A percentile compares a stretch with the other conserved stretches of the same genome.
Conservation (phyloP, 2,113 vertebrate genomes). For the Pogonocichla stellata region DNA sequence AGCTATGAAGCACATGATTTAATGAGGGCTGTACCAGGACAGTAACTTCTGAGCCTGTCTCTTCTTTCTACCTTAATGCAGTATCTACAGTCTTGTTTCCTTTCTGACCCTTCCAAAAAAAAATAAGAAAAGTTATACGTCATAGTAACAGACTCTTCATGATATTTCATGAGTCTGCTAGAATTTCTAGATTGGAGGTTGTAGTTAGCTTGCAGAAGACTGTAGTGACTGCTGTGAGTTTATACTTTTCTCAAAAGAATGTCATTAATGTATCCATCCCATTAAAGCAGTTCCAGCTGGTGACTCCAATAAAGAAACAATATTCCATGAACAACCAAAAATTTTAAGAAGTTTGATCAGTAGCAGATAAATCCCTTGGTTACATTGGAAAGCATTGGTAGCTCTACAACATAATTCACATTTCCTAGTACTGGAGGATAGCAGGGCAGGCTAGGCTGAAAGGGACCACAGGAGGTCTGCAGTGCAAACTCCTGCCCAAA, state of each 20-base stretch:
- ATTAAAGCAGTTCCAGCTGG: background rate
- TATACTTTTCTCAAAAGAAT: background rate
- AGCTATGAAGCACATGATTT: background rate
- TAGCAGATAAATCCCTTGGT: background rate
- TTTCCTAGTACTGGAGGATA: background rate
- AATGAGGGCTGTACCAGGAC: background rate
- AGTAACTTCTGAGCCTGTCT: background rate
- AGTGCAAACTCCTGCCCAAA: background rate
- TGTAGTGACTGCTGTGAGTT: background rate
- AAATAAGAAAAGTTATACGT: background rate
- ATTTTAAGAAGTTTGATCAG: fast-evolving
- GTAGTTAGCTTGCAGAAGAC: background rate
- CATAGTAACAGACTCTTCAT: background rate
- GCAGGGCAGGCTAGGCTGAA: background rate
- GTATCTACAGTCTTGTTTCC: background rate
- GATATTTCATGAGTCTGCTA: background rate
- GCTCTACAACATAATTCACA: background rate
- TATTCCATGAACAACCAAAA: background rate
- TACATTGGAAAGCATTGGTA: background rate
- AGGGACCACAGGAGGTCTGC: background rate
- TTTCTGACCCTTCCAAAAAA: background rate
- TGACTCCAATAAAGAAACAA: background rate
- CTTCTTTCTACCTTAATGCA: background rate
- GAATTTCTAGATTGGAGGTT: background rate
- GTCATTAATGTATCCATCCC: background rate